Conservation (phyloP, 2,797 vertebrate genomes). For the Lacerta agilis region DNA sequence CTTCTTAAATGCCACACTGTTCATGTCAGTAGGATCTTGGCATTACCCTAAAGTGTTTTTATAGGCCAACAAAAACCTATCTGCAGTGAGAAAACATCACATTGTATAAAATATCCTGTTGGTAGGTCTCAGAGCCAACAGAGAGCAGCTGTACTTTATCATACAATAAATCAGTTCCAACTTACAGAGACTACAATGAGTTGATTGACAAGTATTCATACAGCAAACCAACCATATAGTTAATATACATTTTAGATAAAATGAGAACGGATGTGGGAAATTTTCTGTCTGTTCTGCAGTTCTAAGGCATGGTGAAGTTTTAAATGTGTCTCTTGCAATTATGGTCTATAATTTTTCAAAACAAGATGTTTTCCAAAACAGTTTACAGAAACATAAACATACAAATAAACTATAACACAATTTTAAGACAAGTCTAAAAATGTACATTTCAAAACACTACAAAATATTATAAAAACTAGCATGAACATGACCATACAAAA, state of each 20-base stretch:
- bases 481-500: no score
- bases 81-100: neutral
- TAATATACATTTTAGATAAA: neutral
- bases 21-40: neutral
- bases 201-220: neutral
- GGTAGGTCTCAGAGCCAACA: neutral
- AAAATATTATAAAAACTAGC: no score
- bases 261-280: neutral
- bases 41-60: neutral
- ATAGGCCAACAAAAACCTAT: neutral
- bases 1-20: neutral
- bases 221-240: neutral
- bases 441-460: no score
- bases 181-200: neutral
- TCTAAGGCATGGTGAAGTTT: neutral
- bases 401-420: no score
- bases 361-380: no score
- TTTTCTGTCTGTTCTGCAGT: neutral
- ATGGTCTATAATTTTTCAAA: no score
- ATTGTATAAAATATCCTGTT: neutral
- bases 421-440: no score
- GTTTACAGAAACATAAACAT: no score
- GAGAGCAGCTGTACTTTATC: constrained; percentile 29
- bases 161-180: constrained; percentile 2
- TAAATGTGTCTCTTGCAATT: no score